A percentile compares a stretch with the other conserved stretches of the same genome.
phyloP scores from a whole-genome alignment of 2,888 invertebrate genomes.

The Drosophila buzzatii region DNA sequence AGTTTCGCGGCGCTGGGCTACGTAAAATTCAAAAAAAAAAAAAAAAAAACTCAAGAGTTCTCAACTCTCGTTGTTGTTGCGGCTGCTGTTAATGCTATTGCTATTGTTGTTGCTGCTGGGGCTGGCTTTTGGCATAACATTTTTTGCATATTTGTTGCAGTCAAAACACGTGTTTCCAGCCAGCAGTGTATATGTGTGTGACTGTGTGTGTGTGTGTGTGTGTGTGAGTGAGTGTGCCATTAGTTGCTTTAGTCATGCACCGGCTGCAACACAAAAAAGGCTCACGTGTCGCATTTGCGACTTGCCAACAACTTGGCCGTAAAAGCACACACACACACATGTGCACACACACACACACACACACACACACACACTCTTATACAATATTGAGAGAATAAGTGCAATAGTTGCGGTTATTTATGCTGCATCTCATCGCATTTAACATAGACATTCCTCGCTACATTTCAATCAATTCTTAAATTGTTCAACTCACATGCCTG shows the following conservation, averaged over 20 bases:
- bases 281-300: conserved; percentile 71
- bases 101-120: conserved; percentile 29
- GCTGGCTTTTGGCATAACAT: conserved; percentile 75
- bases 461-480: conserved; percentile 54
- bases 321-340: conserved; percentile 38
- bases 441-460: conserved; percentile 39
- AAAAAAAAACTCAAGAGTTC: conserved; percentile 49
- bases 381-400: conserved; percentile 14
- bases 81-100: conserved; percentile 6
- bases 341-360: background rate
- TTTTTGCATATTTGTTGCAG: conserved; percentile 79
- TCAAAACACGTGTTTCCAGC: conserved; percentile 74
- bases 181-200: conserved; percentile 17
- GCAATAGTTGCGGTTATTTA: conserved; percentile 56
- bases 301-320: conserved; percentile 67
- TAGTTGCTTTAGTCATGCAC: conserved; percentile 73
- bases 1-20: conserved; percentile 65
- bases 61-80: background rate
- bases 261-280: conserved; percentile 53
- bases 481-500: background rate
- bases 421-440: conserved; percentile 33
- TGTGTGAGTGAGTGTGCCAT: conserved; percentile 57
- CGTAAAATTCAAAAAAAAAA: too few species aligned
- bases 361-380: conserved; percentile 13
- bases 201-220: conserved; percentile 20